Conservation (phyloP, 1,140 invertebrate species). For the Heliconius hermathena region DNA sequence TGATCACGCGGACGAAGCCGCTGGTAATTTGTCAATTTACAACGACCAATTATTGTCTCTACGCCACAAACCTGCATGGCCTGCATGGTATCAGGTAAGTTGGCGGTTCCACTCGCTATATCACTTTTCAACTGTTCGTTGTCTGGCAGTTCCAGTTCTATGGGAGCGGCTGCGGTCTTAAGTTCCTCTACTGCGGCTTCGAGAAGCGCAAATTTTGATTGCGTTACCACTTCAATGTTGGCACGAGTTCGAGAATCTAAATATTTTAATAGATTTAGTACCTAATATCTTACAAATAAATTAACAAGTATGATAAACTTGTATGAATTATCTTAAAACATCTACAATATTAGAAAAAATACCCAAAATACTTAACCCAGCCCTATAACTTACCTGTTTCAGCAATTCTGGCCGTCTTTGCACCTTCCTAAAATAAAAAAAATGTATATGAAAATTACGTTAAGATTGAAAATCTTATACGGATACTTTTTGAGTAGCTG, state of each 20-base stretch:
- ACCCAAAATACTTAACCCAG: not conserved
- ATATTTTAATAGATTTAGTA: no score
- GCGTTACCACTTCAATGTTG: conserved; percentile 64
- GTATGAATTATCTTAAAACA: no score
- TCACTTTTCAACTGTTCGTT: conserved; percentile 53
- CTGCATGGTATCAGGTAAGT: conserved; percentile 62
- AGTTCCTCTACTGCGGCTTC: conserved; percentile 48
- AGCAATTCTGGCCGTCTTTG: not conserved
- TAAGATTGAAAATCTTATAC: no score
- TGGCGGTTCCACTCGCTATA: conserved; percentile 54
- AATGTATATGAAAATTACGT: not conserved
- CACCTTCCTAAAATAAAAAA: conserved; percentile 6
- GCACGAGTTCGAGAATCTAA: conserved; percentile 32
- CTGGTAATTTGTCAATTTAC: no score
- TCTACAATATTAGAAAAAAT: not conserved
- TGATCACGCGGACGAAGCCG: no score
- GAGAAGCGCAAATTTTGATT: conserved; percentile 56
- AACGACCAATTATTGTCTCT: not conserved
- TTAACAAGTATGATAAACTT: no score
- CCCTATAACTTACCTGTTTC: conserved; percentile 25
- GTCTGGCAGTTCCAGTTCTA: conserved; percentile 51
- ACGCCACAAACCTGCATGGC: conserved; percentile 59
- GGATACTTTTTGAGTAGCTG: not conserved
- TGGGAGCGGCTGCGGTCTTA: conserved; percentile 38
- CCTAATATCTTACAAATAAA: no score